Base-by-base conservation (phyloP, 1,140 invertebrate species). In the Onthophagus taurus region DNA sequence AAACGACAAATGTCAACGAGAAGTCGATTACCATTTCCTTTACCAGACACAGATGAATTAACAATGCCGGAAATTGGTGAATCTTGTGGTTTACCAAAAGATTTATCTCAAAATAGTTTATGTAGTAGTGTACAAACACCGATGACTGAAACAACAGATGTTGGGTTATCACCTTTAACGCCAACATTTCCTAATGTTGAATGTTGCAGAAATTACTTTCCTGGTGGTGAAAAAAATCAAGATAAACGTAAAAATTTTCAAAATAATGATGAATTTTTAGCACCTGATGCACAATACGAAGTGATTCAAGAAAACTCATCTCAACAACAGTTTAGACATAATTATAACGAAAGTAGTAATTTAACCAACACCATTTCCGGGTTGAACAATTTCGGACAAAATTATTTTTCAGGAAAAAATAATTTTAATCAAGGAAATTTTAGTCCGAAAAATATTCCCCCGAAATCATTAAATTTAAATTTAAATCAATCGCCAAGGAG, bases 261-360 rank as follows among this genome's bases (percentile, higher is more conserved):
- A 13, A 34, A 33, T 17, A 23, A 43, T 19, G 62, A 66, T 11
- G 61, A 67, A 0, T 75, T 75, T 45, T 50, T 76, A 7, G 72
- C 75, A 2, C 75, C 75, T 0, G 76, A 78, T 52, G 74, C 75
- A 3, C 75, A 78, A 45, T 79, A 79, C 50, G 76, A 78, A 51
- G 66, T 76, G 0, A 75, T 77, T 21, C 69, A 68, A 31, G 69
- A 72, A 31, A 35, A 42, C 45, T 49, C 24, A 30, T 14, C n/a
- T 42, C 50, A 44, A 37, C 23, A 47, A 23, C 30, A 31, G n/a
- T 53, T 46, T 38, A 33, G 52, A 24, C 45, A 49, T 24, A 50
- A 51, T 33, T 35, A 18, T 31, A 44, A 49, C 23, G 31, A 30
- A 4, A 17, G 17, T 18, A 31, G 8, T n/a, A 61, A 63, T 38